These are phyloP conservation scores for Eulemur coronatus DNA, from an alignment of 2,797 vertebrate genomes.

Conservation along the genomic window DNA sequence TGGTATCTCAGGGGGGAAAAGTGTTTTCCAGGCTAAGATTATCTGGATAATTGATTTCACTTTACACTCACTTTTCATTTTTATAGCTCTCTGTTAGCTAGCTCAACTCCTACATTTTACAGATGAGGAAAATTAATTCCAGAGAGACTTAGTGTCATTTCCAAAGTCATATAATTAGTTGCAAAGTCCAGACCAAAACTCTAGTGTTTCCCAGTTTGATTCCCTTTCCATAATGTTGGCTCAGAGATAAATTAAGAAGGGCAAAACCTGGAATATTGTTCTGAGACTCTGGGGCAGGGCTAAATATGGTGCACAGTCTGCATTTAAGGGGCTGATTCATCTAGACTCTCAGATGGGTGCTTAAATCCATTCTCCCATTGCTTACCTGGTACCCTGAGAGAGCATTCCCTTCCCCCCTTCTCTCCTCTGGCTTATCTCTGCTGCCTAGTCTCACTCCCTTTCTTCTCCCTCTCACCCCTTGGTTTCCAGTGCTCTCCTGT, in stretches of 20 bases:
- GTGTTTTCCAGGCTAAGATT: background rate
- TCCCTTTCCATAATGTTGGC: background rate
- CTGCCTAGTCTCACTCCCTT: background rate
- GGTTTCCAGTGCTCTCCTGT: background rate
- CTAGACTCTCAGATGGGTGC: background rate
- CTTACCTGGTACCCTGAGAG: background rate
- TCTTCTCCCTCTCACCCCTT: background rate
- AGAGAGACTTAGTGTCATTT: background rate
- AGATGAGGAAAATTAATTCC: slow-evolving; percentile 43
- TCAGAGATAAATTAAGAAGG: background rate
- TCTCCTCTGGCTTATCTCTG: background rate
- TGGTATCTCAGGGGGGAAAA: background rate
- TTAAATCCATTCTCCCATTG: background rate
- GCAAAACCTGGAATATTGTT: background rate
- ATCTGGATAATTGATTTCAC: background rate
- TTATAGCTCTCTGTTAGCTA: background rate
- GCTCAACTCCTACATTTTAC: slow-evolving; percentile 9
- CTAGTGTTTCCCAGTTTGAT: background rate
- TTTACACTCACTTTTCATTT: background rate
- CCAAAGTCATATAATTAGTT: background rate
- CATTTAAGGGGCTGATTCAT: background rate
- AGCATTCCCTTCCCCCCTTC: background rate
- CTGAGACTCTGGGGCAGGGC: background rate
- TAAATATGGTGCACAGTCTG: background rate
- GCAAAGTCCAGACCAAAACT: background rate